Conservation (phyloP, 2,113 vertebrate genomes). For the Bostrychus sinensis region DNA sequence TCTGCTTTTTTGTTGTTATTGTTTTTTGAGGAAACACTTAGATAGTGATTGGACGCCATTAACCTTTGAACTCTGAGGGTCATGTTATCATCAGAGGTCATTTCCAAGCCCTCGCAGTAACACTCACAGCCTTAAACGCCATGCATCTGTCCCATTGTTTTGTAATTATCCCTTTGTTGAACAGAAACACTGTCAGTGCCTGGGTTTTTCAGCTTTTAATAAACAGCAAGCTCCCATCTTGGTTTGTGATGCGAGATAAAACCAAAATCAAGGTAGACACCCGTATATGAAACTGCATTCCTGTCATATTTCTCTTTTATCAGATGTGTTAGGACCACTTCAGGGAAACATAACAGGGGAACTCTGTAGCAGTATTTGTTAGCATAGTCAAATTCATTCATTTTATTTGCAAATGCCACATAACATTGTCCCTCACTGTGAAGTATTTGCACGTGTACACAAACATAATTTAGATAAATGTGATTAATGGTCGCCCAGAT, state of each 20-base stretch:
- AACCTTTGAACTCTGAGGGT: constrained; percentile 28
- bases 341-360: not conserved
- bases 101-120: not conserved
- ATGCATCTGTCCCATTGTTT: constrained; percentile 10
- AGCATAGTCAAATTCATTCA: not conserved
- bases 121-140: constrained; percentile 18
- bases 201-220: constrained; percentile 18
- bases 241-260: not conserved
- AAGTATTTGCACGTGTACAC: not conserved
- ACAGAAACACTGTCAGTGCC: not conserved
- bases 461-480: no score
- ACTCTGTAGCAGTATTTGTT: not conserved
- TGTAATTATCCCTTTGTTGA: constrained; percentile 31
- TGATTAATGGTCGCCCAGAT: no score
- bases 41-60: not conserved
- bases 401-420: constrained; percentile 8
- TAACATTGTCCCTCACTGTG: not conserved
- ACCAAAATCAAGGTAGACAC: no score
- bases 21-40: not conserved
- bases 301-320: not conserved
- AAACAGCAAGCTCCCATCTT: not conserved
- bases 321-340: not conserved
- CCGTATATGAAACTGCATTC: not conserved
- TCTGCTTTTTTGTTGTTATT: not conserved
- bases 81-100: constrained; percentile 23